Evolutionary conservation across 2,888 invertebrate genomes (phyloP), one percentile per base, ranked within the genome.

Genomic region (Gastrophysa polygoni): DNA sequence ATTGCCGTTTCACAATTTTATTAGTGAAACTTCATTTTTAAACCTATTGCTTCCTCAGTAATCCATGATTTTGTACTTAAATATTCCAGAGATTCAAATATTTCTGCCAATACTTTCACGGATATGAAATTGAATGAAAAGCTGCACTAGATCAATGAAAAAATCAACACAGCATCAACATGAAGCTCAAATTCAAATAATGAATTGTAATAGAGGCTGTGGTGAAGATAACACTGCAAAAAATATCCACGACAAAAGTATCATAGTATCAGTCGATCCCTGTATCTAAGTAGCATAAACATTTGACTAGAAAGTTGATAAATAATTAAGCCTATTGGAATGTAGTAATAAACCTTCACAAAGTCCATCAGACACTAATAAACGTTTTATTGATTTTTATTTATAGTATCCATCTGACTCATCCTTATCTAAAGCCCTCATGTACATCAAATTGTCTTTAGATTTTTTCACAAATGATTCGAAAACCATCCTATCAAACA

Each of bases 401-500:
- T 69, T 71, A 55, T 71, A 71, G 14, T 69, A 60, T 57, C 63
- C 48, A 20, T 57, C 46, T 14, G 54, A 28, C n/a, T 50, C 18
- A n/a, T 43, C 58, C n/a, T 16, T 7, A 16, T 64, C 65, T 54
- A 71, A 20, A 46, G 62, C 34, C 43, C 58, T 50, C 38, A 63
- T 64, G 61, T 72, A 71, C 71, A 74, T 73, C 20, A 71, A 56
- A 59, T 74, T 70, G 44, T 68, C 64, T 46, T 70, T 67, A 7
- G 63, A 62, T 7, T 65, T 62, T 58, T 68, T 68, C 5, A 76
- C 75, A 59, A 75, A 75, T 21, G 74, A 71, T 32, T 72, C 73
- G 62, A 75, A 76, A 10, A 81, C 49, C 71, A 78, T 75, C 63
- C 73, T 71, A 67, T 81, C 80, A 60, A 81, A 80, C 16, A 79